Conservation (phyloP, 1,140 invertebrate species). For the Hyphantria cunea region DNA sequence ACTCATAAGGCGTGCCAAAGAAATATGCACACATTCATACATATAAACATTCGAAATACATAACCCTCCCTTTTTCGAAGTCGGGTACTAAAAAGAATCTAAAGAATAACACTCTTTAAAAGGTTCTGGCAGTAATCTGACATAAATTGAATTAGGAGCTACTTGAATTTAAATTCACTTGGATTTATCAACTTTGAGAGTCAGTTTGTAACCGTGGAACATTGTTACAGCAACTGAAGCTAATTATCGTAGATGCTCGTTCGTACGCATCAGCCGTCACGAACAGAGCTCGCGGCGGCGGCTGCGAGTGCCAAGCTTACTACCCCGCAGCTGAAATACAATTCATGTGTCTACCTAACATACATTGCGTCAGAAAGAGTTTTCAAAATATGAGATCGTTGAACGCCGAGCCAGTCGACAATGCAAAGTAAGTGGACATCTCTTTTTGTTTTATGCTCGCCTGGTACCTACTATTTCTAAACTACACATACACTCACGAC, state of each 20-base stretch:
- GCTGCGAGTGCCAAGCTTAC: constrained; percentile 97
- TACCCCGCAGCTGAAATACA: constrained; percentile 96
- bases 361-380: constrained; percentile 95
- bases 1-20: too few species aligned
- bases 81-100: too few species aligned
- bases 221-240: constrained; percentile 82
- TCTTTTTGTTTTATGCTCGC: not conserved
- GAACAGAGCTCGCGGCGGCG: constrained; percentile 97
- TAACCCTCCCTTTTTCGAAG: too few species aligned
- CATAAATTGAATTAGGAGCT: too few species aligned
- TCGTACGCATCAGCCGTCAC: constrained; percentile 97
- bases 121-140: too few species aligned
- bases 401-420: constrained; percentile 88
- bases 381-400: constrained; percentile 90
- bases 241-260: constrained; percentile 96
- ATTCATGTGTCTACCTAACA: constrained; percentile 98
- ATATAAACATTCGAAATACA: too few species aligned
- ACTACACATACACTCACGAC: not conserved
- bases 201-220: too few species aligned
- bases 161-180: too few species aligned
- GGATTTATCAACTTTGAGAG: too few species aligned
- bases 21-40: too few species aligned
- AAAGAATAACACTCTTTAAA: too few species aligned
- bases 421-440: constrained; percentile 83
- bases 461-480: not conserved